These are phyloP conservation scores for Ceyx cyanopectus DNA, from an alignment of 2,113 vertebrate species.

Conservation along the genomic window DNA sequence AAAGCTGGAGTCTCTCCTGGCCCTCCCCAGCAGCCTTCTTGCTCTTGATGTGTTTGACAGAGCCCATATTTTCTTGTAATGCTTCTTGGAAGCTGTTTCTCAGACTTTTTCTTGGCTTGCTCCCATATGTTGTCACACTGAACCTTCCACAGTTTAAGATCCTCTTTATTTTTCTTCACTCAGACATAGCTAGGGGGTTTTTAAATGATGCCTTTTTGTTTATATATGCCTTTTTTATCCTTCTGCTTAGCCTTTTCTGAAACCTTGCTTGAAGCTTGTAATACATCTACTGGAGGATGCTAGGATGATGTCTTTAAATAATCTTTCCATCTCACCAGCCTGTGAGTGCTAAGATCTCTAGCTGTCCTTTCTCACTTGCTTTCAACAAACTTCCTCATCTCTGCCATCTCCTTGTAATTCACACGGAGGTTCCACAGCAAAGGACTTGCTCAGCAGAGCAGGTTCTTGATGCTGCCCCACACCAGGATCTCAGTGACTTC, in stretches of 20 bases:
- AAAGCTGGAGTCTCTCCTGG: not conserved
- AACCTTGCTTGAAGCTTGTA: slow-evolving; percentile 19
- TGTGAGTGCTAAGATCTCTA: not conserved
- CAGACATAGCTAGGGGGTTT: not conserved
- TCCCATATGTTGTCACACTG: slow-evolving; percentile 13
- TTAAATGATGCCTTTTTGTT: not conserved
- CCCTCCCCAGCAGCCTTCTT: not conserved
- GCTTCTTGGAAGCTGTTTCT: slow-evolving; percentile 55
- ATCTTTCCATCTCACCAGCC: not conserved
- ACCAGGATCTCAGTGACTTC: fast-evolving
- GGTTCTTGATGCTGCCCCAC: not conserved
- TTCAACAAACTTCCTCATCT: not conserved
- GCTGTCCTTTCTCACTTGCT: not conserved
- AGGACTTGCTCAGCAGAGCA: not conserved
- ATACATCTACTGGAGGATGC: not conserved
- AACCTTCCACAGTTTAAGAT: slow-evolving; percentile 32
- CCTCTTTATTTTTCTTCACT: slow-evolving; percentile 30
- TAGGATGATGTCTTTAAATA: slow-evolving; percentile 28
- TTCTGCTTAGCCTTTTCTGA: slow-evolving; percentile 31
- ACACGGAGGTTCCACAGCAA: not conserved
- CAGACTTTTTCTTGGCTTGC: slow-evolving; percentile 63
- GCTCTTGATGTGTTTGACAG: slow-evolving; percentile 38
- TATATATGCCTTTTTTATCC: slow-evolving; percentile 8
- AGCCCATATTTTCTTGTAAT: slow-evolving; percentile 46
- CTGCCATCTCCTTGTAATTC: not conserved